Evolutionary conservation across 2,888 invertebrate genomes (phyloP), one percentile per base, ranked within the genome.

Genomic region (Meghimatium bilineatum): DNA sequence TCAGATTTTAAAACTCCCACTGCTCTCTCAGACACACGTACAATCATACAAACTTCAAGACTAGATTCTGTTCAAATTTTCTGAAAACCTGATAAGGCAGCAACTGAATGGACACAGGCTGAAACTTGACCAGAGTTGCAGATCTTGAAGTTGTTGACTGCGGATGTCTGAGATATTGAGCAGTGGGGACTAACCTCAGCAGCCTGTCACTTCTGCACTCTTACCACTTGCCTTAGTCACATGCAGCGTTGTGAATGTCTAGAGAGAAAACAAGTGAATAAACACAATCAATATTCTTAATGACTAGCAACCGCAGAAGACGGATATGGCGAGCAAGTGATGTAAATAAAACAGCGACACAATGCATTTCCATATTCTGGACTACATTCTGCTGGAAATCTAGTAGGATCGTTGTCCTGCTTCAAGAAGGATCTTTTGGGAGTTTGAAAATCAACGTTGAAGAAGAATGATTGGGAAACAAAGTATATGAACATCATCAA

Each of bases 201-300:
- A 98, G 81, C 97, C 97, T 71, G 97, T 96, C 76, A 97, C 97
- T 91, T 96, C 96, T 87, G 97, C 97, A 93, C 97, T 97, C 91
- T 95, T 94, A 75, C 98, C 98, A 79, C 98, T 98, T 87, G 97
- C 95, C 94, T 98, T 98, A 84, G 98, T 98, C 91, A 98, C 96
- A 93, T 95, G 95, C 89, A 98, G 95, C 80, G 97, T 96, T 0
- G 97, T 98, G 94, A 98, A 97, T 94, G 97, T 89, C 94, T 94
- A 87, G 87, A 92, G 34, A 49, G 0, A n/a, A 49, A 52, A 20
- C 12, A 74, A 34, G 14, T n/a, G 52, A 74, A 44, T 38, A 5
- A 71, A 63, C n/a, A 56, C 17, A 23, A 5, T 56, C 5, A 56
- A 3, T 56, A 23, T 66, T n/a, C n/a, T n/a, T n/a, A n/a, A n/a